Evolutionary conservation across 2,113 vertebrate species (phyloP).

Genomic region (Tenrec ecaudatus): DNA sequence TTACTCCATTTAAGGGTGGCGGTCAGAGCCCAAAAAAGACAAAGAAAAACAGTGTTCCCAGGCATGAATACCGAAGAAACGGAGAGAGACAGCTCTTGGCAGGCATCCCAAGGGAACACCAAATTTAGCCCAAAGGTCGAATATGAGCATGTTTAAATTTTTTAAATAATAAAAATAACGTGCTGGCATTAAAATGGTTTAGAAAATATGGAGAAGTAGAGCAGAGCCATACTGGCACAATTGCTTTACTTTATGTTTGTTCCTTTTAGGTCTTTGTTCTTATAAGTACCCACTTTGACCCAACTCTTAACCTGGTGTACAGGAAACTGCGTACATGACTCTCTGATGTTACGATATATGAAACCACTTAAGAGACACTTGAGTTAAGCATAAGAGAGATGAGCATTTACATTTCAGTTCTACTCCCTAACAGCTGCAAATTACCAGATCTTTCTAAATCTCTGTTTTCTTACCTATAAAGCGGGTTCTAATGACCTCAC

Average conservation of each 20-base stretch:
- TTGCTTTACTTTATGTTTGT: not conserved
- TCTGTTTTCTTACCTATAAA: conserved; percentile 34
- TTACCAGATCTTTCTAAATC: not conserved
- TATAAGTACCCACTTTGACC: not conserved
- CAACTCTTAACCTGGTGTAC: not conserved
- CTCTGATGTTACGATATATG: not conserved
- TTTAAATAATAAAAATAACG: conserved; percentile 65
- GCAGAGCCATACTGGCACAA: not conserved
- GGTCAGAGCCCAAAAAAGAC: conserved; percentile 68
- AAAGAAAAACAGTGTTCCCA: conserved; percentile 66
- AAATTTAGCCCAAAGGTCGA: conserved; percentile 75
- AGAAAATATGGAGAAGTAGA: not conserved
- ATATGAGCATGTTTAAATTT: conserved; percentile 55
- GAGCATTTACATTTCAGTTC: not conserved
- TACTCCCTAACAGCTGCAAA: not conserved
- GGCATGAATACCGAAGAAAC: conserved; percentile 53
- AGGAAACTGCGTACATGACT: not conserved
- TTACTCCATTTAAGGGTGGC: conserved; percentile 86
- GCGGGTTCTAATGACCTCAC: not conserved
- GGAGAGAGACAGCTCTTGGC: conserved; percentile 53
- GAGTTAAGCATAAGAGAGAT: not conserved
- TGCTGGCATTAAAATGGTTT: conserved; percentile 45
- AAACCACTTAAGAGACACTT: not conserved
- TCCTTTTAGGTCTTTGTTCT: not conserved
- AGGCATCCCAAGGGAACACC: conserved; percentile 53